Percentiles rank a stretch among this genome's conserved stretches.
phyloP scores from a whole-genome alignment of 2,888 invertebrate genomes.

The Bombylius discolor region DNA sequence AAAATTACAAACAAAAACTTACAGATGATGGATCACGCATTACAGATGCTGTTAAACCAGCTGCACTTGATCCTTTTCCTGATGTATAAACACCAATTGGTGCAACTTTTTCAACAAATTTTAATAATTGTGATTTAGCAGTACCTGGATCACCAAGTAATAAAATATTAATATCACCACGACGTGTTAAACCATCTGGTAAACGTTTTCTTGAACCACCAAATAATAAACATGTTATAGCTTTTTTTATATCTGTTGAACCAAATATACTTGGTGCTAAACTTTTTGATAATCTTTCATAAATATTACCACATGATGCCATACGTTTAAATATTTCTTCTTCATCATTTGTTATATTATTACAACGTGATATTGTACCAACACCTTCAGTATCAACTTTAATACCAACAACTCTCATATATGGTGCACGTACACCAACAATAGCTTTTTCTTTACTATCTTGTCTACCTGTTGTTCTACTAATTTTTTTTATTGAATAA shows the following conservation, averaged over 20 bases:
- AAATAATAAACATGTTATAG: constrained; percentile 87
- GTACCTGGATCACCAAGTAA: constrained; percentile 97
- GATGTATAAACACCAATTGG: constrained; percentile 96
- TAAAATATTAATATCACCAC: constrained; percentile 94
- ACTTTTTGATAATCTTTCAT: constrained; percentile 76
- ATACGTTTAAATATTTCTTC: constrained; percentile 53
- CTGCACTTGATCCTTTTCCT: constrained; percentile 99
- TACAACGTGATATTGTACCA: constrained; percentile 45
- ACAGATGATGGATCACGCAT: constrained; percentile 85
- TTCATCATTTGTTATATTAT: constrained; percentile 51
- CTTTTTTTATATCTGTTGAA: constrained; percentile 87
- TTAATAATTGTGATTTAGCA: constrained; percentile 95
- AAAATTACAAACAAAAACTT: constrained; percentile 28
- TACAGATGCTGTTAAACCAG: constrained; percentile 96
- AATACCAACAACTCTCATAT: constrained; percentile 88
- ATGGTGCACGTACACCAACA: constrained; percentile 87
- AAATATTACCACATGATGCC: constrained; percentile 73
- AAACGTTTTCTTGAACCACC: constrained; percentile 80
- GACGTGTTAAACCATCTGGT: constrained; percentile 87
- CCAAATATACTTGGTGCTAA: constrained; percentile 98
- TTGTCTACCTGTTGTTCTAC: constrained; percentile 49
- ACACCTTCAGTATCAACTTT: constrained; percentile 70
- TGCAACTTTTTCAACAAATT: constrained; percentile 91
- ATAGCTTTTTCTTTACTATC: constrained; percentile 63
- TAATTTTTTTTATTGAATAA: constrained; percentile 82